Evolutionary conservation across 1,140 invertebrate species (phyloP).

Genomic region (Dinoponera quadriceps): DNA sequence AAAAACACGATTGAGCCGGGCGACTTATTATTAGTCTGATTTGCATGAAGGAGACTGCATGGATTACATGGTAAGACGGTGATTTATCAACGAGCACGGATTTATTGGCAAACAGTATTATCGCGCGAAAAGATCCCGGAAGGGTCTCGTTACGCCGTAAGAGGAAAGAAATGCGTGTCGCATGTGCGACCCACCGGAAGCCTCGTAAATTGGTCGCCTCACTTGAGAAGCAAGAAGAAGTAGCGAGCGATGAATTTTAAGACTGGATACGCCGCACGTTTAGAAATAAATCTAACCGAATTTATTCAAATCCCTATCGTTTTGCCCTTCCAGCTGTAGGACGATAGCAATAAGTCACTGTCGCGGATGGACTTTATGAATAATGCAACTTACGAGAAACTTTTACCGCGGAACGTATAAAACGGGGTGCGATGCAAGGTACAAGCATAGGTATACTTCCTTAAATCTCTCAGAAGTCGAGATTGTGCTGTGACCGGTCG

Average conservation of each 20-base stretch:
- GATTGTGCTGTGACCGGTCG: background rate
- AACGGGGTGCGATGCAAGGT: slow-evolving; percentile 20
- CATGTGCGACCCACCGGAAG: slow-evolving; percentile 12
- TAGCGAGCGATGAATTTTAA: slow-evolving; percentile 65
- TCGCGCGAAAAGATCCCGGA: background rate
- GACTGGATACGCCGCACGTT: slow-evolving; percentile 55
- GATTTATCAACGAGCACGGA: too few species aligned
- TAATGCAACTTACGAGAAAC: slow-evolving; percentile 70
- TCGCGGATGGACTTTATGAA: slow-evolving; percentile 69
- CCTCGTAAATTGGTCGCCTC: slow-evolving; percentile 53
- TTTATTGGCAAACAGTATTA: background rate
- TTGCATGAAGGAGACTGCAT: too few species aligned
- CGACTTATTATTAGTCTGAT: background rate
- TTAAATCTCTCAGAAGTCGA: slow-evolving; percentile 21
- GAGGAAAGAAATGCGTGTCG: background rate
- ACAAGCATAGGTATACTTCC: slow-evolving; percentile 20
- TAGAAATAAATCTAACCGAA: slow-evolving; percentile 68
- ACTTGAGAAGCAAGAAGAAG: slow-evolving; percentile 4
- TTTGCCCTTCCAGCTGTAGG: slow-evolving; percentile 58
- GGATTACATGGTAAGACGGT: too few species aligned
- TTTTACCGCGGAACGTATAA: slow-evolving; percentile 64
- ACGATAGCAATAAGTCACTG: slow-evolving; percentile 73
- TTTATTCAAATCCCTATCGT: slow-evolving; percentile 78
- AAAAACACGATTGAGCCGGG: background rate
- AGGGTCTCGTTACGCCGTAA: background rate